These are phyloP conservation scores for Andrena flavipes DNA, from an alignment of 2,888 invertebrate genomes.

Conservation along the genomic window DNA sequence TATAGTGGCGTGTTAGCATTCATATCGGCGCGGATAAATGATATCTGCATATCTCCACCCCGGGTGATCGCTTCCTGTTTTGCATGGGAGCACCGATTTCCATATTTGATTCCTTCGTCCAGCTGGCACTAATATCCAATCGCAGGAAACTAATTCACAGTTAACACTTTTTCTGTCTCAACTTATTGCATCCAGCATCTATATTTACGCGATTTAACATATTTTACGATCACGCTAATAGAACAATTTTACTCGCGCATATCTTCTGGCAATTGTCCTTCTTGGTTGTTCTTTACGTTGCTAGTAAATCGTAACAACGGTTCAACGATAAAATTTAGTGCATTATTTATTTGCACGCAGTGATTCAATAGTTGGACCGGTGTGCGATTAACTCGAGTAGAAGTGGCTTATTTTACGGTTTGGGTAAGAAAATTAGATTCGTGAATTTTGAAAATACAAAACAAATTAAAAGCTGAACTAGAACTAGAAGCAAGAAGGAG, in stretches of 20 bases:
- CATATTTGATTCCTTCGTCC: slow-evolving; percentile 7
- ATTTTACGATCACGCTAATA: background rate
- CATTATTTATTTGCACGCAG: background rate
- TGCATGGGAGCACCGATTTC: slow-evolving; percentile 12
- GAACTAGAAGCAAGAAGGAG: too few relatives aligned
- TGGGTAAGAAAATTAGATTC: too few relatives aligned
- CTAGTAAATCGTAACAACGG: slow-evolving; percentile 21
- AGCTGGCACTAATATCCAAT: slow-evolving; percentile 12
- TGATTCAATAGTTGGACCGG: too few relatives aligned
- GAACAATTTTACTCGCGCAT: background rate
- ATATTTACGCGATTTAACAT: background rate
- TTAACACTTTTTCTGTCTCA: slow-evolving; percentile 14
- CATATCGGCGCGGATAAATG: slow-evolving; percentile 48
- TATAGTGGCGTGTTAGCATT: slow-evolving; percentile 16
- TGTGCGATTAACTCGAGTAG: too few relatives aligned
- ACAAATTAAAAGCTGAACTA: too few relatives aligned
- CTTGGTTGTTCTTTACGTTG: background rate
- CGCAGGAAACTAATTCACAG: background rate
- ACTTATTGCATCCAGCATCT: slow-evolving; percentile 21
- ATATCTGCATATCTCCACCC: slow-evolving; percentile 30
- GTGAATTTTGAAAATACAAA: too few relatives aligned
- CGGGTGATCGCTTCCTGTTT: slow-evolving; percentile 16
- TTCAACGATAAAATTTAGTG: slow-evolving; percentile 1
- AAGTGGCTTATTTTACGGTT: too few relatives aligned
- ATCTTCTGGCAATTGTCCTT: background rate